Evolutionary conservation across 2,797 vertebrate species (phyloP), one percentile per base, ranked within the genome.

Genomic region (Nasua narica): DNA sequence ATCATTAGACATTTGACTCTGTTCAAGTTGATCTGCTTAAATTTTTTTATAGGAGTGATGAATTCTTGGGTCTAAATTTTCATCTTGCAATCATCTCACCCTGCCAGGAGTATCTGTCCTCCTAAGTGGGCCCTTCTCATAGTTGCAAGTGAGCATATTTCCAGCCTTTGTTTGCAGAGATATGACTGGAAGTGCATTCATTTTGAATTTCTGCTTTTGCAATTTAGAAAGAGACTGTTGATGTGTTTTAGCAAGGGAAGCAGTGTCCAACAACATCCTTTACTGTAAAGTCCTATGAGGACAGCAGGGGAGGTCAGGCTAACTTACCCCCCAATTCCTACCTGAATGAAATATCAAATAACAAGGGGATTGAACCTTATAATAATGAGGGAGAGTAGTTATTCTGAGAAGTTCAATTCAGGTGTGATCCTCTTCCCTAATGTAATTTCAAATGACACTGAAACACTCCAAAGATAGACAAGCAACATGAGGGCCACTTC

Each of bases 1-100:
- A 29, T 93, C 67, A 87, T 90, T 91, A 79, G 54, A 90, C 43
- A 78, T 86, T 89, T 96, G 84, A 91, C 69, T 74, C 2, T 69
- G 23, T 65, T 89, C 23, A 46, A 91, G 48, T 29, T 79, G 43
- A 65, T 78, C 48, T 35, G 25, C 67, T 91, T 86, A 52, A 21
- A 56, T 58, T 62, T 76, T 46, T 76, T 86, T 79, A 54, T 32
- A 12, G 6, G 13, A 78, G 40, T 46, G 4, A 60, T 16, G 50
- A 32, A 46, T 7, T 48, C 69, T 87, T 83, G 48, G 62, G 21
- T 87, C 27, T 84, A 7, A 13, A 8, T 58, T 74, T 72, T 50
- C 48, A 50, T 25, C 70, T 81, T 50, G 19, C 7, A 46, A 21
- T 77, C 50, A 70, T 52, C 72, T 91, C 54, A 52, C n/a, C 27